Evolutionary conservation across 2,888 invertebrate species (phyloP), one percentile per base, ranked within the genome.

Genomic region (Drosophila borealis): DNA sequence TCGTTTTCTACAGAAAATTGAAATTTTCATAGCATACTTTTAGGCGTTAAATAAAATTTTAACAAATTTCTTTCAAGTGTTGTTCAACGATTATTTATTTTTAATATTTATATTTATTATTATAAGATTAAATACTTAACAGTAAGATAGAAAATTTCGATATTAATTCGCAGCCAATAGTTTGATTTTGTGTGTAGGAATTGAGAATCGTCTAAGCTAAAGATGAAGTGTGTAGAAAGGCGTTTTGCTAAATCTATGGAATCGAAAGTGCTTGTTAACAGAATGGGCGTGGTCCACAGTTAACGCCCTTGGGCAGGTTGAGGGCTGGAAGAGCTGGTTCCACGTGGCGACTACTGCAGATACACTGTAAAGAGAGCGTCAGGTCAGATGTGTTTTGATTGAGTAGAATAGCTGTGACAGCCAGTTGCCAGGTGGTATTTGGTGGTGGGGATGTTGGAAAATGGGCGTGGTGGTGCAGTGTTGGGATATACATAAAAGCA

Each of bases 301-400:
- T 64, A 74, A 41, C 65, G 65, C 76, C 76, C 80, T 29, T 17
- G 45, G 80, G 76, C 76, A 76, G 80, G 65, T 39, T 65, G 59
- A 62, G 70, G 80, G 80, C 76, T 79, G 76, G 62, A 76, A 79
- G 61, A 72, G 76, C 66, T 69, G 71, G 68, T 49, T 84, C 69
- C 67, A 46, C 73, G 51, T 37, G 62, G 77, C 80, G 73, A 80
- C 88, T 83, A 89, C 82, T 84, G 89, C 55, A 63, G 85, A 56
- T 83, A 83, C 88, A 89, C 83, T 83, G 83, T 78, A 83, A 83
- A 83, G 89, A 83, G 88, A 83, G 79, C 75, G 85, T 71, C 81
- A 89, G 81, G 78, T 83, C 73, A 83, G 78, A 70, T 72, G 68
- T 69, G 70, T 37, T 69, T 29, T 63, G 66, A 42, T 60, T 65